These are phyloP conservation scores for Caenorhabditis doughertyi DNA, from an alignment of 2,888 invertebrate genomes.

Conservation along the genomic window DNA sequence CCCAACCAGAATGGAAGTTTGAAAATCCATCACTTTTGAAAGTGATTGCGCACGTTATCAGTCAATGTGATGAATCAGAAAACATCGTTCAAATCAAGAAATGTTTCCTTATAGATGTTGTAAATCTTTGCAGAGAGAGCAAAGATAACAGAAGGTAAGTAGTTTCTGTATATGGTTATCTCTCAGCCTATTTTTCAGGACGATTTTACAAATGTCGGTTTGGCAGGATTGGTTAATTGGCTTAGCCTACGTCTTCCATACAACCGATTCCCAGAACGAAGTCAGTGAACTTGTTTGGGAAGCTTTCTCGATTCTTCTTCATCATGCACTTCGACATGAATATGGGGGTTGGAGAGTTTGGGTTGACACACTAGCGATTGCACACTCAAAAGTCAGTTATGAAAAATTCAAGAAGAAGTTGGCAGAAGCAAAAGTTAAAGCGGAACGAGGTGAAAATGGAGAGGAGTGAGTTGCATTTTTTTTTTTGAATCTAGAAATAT, in stretches of 20 bases:
- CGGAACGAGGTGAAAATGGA: conserved; percentile 33
- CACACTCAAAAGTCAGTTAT: conserved; percentile 98
- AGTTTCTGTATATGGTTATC: background rate
- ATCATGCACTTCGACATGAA: conserved; percentile 99
- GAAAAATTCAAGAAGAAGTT: conserved; percentile 90
- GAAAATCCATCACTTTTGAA: conserved; percentile 93
- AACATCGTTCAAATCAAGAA: conserved; percentile 93
- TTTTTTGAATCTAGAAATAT: background rate
- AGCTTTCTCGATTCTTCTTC: conserved; percentile 95
- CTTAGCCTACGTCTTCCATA: conserved; percentile 95
- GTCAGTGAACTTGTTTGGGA: conserved; percentile 98
- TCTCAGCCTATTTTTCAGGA: conserved; percentile 84
- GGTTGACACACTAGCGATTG: conserved; percentile 99
- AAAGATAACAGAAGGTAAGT: conserved; percentile 89
- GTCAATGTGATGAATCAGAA: conserved; percentile 96
- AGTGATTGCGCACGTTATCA: conserved; percentile 96
- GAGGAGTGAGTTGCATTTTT: conserved; percentile 22
- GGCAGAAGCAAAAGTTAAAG: conserved; percentile 45
- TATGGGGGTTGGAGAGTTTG: conserved; percentile 99
- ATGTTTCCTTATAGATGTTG: conserved; percentile 97
- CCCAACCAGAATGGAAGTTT: conserved; percentile 73
- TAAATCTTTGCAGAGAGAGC: conserved; percentile 96
- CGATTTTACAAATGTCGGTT: conserved; percentile 99
- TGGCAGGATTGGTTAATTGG: conserved; percentile 99
- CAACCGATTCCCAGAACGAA: conserved; percentile 85